Evolutionary conservation across 1,140 invertebrate genomes (phyloP).

Genomic region (Teleopsis dalmanni): DNA sequence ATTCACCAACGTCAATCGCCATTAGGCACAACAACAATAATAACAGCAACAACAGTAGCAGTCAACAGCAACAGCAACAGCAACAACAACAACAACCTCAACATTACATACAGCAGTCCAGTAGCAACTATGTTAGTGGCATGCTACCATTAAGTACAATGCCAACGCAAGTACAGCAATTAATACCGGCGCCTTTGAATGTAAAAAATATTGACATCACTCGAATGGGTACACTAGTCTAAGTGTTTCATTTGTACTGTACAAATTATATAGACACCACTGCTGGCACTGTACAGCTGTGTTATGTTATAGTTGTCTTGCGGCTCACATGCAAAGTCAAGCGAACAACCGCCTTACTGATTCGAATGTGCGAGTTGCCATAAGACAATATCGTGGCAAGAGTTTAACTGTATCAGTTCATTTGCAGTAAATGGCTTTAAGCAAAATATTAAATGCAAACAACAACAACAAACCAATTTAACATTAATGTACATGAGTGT

Average conservation of each 20-base stretch:
- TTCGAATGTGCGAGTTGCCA: background rate
- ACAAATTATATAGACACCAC: no score
- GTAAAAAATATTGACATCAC: slow-evolving; percentile 8
- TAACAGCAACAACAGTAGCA: slow-evolving; percentile 4
- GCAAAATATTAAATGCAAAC: background rate
- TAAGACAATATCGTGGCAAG: background rate
- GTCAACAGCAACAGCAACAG: background rate
- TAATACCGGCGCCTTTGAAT: background rate
- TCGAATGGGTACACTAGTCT: slow-evolving; percentile 14
- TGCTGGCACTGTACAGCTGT: background rate
- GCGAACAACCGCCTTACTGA: background rate
- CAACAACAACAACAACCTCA: background rate
- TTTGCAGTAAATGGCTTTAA: background rate
- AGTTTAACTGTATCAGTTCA: background rate
- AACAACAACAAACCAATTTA: background rate
- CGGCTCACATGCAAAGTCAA: background rate
- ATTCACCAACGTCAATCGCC: background rate
- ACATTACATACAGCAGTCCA: background rate
- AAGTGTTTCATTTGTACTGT: background rate
- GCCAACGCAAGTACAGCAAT: background rate
- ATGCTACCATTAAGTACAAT: background rate
- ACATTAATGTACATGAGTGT: background rate
- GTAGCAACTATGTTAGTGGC: background rate
- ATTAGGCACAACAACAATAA: slow-evolving; percentile 9
- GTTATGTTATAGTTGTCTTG: background rate